Percentiles rank a stretch among this genome's conserved stretches.
phyloP scores from a whole-genome alignment of 2,113 vertebrate species.

The Corythornis cristatus region DNA sequence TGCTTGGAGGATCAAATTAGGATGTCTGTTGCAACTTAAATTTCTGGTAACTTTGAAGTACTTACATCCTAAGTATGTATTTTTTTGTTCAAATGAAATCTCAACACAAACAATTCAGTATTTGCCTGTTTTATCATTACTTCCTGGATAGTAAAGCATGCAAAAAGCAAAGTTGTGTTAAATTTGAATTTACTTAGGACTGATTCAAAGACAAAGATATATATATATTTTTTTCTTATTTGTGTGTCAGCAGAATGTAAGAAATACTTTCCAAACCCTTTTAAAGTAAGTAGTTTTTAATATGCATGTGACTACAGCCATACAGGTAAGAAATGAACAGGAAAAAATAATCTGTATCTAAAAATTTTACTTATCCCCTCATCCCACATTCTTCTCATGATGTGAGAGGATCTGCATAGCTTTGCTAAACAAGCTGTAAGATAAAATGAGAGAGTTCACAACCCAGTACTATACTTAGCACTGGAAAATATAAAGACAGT shows the following conservation, averaged over 20 bases:
- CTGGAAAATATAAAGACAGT: neutral
- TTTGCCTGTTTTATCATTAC: neutral
- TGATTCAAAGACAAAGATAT: neutral
- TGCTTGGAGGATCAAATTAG: neutral
- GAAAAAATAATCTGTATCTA: neutral
- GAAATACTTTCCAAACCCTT: neutral
- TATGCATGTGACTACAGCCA: neutral
- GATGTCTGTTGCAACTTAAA: neutral
- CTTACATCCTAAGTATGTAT: neutral
- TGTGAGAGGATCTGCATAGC: neutral
- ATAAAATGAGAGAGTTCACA: neutral
- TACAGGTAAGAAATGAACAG: neutral
- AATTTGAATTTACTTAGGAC: neutral
- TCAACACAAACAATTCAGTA: neutral
- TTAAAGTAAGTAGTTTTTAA: neutral
- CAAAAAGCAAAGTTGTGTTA: neutral
- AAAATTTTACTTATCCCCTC: neutral
- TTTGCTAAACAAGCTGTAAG: neutral
- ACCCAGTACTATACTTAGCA: neutral
- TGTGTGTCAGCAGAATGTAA: neutral
- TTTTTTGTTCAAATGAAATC: neutral
- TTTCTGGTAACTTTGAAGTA: neutral
- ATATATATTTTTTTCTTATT: neutral
- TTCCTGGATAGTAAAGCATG: neutral
- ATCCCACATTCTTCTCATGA: neutral